phyloP scores from a whole-genome alignment of 2,113 vertebrate species.

The Silurus asotus region DNA sequence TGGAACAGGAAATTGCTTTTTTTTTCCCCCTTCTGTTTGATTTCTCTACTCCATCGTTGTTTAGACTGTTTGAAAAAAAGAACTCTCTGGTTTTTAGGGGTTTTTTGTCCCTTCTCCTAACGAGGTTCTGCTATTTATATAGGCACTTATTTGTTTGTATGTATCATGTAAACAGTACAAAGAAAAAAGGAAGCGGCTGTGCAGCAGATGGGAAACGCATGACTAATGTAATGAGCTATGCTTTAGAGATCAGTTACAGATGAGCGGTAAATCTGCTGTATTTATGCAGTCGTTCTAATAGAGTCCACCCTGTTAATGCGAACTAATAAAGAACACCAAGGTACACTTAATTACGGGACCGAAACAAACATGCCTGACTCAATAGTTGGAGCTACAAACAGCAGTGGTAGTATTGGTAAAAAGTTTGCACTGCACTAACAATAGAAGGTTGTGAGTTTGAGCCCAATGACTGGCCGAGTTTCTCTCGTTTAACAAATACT shows the following conservation, averaged over 20 bases:
- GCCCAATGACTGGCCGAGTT: not conserved
- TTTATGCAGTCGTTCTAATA: slow-evolving; percentile 4
- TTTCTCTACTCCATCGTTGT: not conserved
- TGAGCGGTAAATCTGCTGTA: slow-evolving; percentile 1
- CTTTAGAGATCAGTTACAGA: slow-evolving; percentile 6
- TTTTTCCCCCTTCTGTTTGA: not conserved
- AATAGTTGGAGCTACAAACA: not conserved
- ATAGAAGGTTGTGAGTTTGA: not conserved
- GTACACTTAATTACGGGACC: not conserved
- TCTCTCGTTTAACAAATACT: not conserved
- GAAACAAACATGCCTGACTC: not conserved
- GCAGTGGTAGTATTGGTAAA: not conserved
- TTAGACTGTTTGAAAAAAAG: not conserved
- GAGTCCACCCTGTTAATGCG: slow-evolving; percentile 15
- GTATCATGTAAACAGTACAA: slow-evolving; percentile 33
- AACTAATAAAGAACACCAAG: not conserved
- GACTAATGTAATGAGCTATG: slow-evolving; percentile 27
- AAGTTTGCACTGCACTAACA: not conserved
- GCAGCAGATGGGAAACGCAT: slow-evolving; percentile 29
- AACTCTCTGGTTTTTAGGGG: not conserved
- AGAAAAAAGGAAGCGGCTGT: not conserved
- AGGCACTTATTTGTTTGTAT: slow-evolving; percentile 13
- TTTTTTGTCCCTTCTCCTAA: not conserved
- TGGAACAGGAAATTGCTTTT: not conserved
- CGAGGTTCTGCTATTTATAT: slow-evolving; percentile 17